Conservation (phyloP, 2,113 vertebrate genomes). For the Oncorhynchus gorbuscha region DNA sequence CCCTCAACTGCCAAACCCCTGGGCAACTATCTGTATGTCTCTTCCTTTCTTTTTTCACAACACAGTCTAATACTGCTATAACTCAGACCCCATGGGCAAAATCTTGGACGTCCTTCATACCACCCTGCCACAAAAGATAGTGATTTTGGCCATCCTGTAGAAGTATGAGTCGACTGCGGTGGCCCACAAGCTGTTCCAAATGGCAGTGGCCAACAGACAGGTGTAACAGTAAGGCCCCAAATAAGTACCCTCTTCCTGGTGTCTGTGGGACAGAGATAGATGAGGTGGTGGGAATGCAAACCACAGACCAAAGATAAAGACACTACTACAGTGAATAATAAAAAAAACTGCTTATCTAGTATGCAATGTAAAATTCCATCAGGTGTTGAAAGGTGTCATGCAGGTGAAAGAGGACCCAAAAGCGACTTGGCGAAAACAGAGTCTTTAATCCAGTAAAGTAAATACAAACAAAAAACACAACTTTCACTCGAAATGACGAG, state of each 20-base stretch:
- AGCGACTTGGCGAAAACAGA: too few relatives aligned
- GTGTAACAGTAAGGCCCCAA: not conserved
- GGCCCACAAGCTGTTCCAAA: not conserved
- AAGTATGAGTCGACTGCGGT: not conserved
- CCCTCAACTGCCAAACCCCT: not conserved
- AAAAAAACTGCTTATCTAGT: not conserved
- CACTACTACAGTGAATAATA: not conserved
- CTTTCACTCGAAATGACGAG: too few relatives aligned
- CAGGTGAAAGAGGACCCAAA: too few relatives aligned
- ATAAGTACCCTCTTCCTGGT: not conserved
- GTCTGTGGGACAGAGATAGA: slow-evolving; percentile 5
- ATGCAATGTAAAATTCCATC: not conserved
- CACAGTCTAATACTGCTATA: too few relatives aligned
- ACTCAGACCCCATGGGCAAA: too few relatives aligned
- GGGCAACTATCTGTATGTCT: too few relatives aligned
- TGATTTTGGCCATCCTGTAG: not conserved
- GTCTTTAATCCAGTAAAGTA: too few relatives aligned
- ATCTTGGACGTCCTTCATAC: too few relatives aligned
- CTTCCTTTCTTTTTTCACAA: too few relatives aligned
- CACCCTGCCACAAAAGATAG: not conserved
- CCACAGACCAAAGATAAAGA: not conserved
- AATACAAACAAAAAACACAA: too few relatives aligned
- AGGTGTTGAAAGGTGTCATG: slow-evolving; percentile 8
- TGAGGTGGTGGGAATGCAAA: not conserved
- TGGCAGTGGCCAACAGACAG: slow-evolving; percentile 1